phyloP scores from a whole-genome alignment of 2,797 vertebrate genomes.

The Sebastes minor region DNA sequence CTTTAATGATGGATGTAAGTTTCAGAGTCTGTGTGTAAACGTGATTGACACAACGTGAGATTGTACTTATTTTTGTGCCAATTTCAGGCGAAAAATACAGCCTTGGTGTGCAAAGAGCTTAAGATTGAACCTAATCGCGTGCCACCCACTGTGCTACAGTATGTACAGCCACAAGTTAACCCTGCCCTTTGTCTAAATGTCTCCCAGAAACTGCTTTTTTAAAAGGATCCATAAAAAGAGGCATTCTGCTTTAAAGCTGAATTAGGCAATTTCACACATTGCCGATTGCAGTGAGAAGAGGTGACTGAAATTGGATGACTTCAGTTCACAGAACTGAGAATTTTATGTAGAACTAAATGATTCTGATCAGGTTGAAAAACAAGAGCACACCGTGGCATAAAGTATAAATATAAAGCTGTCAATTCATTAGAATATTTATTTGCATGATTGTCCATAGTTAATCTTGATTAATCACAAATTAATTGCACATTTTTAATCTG shows the following conservation, averaged over 20 bases:
- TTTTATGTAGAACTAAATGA: background rate
- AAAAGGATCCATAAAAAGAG: slow-evolving; percentile 10
- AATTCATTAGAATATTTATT: too few species aligned
- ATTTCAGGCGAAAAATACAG: too few species aligned
- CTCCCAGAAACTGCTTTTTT: background rate
- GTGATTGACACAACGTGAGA: too few species aligned
- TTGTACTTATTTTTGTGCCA: too few species aligned
- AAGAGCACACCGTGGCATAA: background rate
- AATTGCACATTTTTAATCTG: too few species aligned
- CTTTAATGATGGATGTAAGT: too few species aligned
- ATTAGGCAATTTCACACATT: slow-evolving; percentile 27
- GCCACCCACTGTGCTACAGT: background rate
- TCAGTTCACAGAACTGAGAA: background rate
- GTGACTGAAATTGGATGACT: background rate
- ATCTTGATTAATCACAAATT: too few species aligned
- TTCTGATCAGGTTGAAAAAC: too few species aligned
- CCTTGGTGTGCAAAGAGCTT: background rate
- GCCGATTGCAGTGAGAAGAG: background rate
- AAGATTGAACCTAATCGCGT: too few species aligned
- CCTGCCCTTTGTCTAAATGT: background rate
- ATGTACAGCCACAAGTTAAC: background rate
- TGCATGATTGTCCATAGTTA: too few species aligned
- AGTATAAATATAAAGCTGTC: background rate
- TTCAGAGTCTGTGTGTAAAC: too few species aligned
- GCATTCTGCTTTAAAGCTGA: slow-evolving; percentile 9